These are phyloP conservation scores for Criorhina ranunculi DNA, from an alignment of 2,888 invertebrate species.

Conservation along the genomic window DNA sequence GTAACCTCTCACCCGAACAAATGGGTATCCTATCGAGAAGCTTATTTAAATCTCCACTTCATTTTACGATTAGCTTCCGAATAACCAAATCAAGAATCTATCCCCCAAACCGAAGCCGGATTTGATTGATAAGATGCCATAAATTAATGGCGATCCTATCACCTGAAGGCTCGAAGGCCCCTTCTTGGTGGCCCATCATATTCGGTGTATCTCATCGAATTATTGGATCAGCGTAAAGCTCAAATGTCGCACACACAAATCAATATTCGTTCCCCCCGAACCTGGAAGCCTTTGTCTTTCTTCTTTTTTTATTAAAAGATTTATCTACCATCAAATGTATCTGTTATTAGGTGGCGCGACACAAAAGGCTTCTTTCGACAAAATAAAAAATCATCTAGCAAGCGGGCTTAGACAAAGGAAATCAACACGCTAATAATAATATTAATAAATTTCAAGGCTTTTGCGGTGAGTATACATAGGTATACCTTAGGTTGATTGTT, in stretches of 20 bases:
- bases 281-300: slow-evolving; percentile 9
- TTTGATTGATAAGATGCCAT: slow-evolving; percentile 73
- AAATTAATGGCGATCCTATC: slow-evolving; percentile 68
- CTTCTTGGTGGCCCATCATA: slow-evolving; percentile 69
- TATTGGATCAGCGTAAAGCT: slow-evolving; percentile 44
- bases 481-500: slow-evolving; percentile 41
- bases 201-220: slow-evolving; percentile 49
- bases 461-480: slow-evolving; percentile 52
- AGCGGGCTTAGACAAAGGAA: slow-evolving; percentile 70
- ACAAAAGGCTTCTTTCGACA: slow-evolving; percentile 57
- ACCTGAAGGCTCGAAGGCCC: slow-evolving; percentile 22
- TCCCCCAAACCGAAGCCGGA: slow-evolving; percentile 19
- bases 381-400: slow-evolving; percentile 22
- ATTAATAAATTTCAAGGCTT: slow-evolving; percentile 76
- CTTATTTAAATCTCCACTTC: slow-evolving; percentile 50
- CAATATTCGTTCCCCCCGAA: slow-evolving; percentile 58
- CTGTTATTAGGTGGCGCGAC: slow-evolving; percentile 77
- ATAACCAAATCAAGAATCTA: slow-evolving; percentile 29
- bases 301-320: slow-evolving; percentile 43
- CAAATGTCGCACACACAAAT: slow-evolving; percentile 68
- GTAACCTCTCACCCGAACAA: too few relatives aligned
- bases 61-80: slow-evolving; percentile 61
- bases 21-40: slow-evolving; percentile 31
- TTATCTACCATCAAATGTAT: slow-evolving; percentile 75
- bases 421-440: slow-evolving; percentile 65